Conservation (phyloP, 2,888 invertebrate species). For the Gibbula magus region DNA sequence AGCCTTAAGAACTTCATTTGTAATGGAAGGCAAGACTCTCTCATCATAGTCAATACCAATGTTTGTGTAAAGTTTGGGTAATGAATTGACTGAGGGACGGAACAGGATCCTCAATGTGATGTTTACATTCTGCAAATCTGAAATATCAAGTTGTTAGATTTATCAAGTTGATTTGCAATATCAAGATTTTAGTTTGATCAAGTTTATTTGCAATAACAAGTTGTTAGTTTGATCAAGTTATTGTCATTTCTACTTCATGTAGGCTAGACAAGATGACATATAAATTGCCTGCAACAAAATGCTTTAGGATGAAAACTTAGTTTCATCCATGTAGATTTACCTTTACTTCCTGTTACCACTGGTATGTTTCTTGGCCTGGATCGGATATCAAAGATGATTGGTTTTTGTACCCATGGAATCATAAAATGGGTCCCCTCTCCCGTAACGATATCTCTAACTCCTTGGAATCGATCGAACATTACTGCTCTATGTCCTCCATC, state of each 20-base stretch:
- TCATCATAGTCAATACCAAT: conserved; percentile 98
- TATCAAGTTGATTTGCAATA: conserved; percentile 79
- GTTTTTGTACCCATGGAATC: conserved; percentile 98
- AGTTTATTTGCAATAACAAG: conserved; percentile 79
- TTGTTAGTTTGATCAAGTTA: neutral
- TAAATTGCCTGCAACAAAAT: too few species aligned
- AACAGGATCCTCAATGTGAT: conserved; percentile 98
- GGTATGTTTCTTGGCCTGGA: conserved; percentile 97
- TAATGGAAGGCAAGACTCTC: conserved; percentile 97
- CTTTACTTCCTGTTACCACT: conserved; percentile 97
- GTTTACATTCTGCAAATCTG: conserved; percentile 99
- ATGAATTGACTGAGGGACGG: conserved; percentile 92
- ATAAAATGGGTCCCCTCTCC: conserved; percentile 99
- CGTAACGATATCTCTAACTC: conserved; percentile 92
- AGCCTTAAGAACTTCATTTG: conserved; percentile 97
- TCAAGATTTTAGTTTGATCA: neutral
- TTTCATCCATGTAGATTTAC: too few species aligned
- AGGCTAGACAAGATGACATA: too few species aligned
- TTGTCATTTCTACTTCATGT: too few species aligned
- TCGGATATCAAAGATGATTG: conserved; percentile 98
- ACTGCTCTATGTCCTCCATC: conserved; percentile 99
- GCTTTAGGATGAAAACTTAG: too few species aligned
- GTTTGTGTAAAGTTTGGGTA: conserved; percentile 96
- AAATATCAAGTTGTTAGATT: conserved; percentile 23
- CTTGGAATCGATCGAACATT: conserved; percentile 98